Evolutionary conservation across 2,113 vertebrate species (phyloP).

Genomic region (Chionodraco myersi): DNA sequence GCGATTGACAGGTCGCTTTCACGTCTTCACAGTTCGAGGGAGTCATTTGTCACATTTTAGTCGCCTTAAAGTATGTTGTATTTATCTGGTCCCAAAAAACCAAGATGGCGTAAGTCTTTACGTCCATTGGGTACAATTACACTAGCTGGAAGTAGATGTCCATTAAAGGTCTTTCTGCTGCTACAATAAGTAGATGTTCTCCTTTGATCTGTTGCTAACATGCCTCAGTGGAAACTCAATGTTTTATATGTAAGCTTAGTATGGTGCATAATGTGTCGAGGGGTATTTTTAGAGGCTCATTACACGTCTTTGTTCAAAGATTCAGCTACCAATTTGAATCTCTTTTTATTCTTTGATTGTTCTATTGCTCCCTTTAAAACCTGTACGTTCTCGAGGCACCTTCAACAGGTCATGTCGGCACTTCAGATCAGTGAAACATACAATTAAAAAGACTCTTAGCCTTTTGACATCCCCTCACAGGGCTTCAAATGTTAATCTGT

Average conservation of each 20-base stretch:
- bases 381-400: slow-evolving; percentile 31
- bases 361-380: slow-evolving; percentile 4
- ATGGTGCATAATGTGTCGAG: background rate
- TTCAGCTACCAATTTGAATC: background rate
- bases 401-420: slow-evolving; percentile 54
- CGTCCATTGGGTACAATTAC: too few relatives aligned
- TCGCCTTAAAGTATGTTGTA: too few relatives aligned
- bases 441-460: slow-evolving; percentile 72
- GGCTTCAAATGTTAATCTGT: slow-evolving; percentile 70
- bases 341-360: background rate
- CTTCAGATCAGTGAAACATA: slow-evolving; percentile 63
- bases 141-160: background rate
- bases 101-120: too few relatives aligned
- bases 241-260: too few relatives aligned
- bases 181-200: background rate
- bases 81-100: too few relatives aligned
- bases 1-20: too few relatives aligned
- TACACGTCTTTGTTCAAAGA: slow-evolving; percentile 11
- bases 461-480: slow-evolving; percentile 59
- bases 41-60: too few relatives aligned
- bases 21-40: too few relatives aligned
- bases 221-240: too few relatives aligned
- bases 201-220: too few relatives aligned
- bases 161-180: background rate
- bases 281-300: background rate